These are phyloP conservation scores for Phortica magna DNA, from an alignment of 2,888 invertebrate species.

Conservation along the genomic window DNA sequence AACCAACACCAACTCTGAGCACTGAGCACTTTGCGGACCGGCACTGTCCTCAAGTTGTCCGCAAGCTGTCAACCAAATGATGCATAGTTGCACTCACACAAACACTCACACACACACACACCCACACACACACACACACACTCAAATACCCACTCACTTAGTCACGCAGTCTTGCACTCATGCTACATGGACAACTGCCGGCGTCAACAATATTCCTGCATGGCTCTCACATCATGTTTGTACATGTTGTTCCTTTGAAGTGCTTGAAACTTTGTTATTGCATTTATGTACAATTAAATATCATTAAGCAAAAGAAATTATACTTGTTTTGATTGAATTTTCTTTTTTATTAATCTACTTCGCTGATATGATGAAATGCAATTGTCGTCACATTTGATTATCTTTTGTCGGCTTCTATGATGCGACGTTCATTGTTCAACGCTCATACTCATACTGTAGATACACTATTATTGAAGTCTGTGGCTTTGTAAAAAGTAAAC, in stretches of 20 bases:
- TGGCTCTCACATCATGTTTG: too few species aligned
- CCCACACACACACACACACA: background rate
- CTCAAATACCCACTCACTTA: constrained; percentile 11
- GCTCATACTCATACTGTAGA: too few species aligned
- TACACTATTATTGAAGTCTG: too few species aligned
- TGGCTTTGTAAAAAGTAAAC: too few species aligned
- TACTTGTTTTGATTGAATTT: background rate
- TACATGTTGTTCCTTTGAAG: background rate
- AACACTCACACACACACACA: background rate
- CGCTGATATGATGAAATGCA: too few species aligned
- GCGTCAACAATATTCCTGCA: too few species aligned
- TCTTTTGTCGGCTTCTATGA: too few species aligned
- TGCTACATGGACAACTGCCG: too few species aligned
- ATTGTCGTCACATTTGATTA: too few species aligned
- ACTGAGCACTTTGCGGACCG: constrained; percentile 24
- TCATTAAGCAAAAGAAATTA: constrained; percentile 5
- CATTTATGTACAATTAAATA: constrained; percentile 21
- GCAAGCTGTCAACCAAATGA: constrained; percentile 19
- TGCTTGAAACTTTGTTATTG: constrained; percentile 17
- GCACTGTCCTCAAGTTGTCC: constrained; percentile 25
- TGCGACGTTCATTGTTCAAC: too few species aligned
- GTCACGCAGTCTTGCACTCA: too few species aligned
- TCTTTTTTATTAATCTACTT: too few species aligned
- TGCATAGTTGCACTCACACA: background rate
- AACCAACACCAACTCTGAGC: background rate